phyloP scores from a whole-genome alignment of 2,797 vertebrate species.

The Brachyrhaphis roseni region DNA sequence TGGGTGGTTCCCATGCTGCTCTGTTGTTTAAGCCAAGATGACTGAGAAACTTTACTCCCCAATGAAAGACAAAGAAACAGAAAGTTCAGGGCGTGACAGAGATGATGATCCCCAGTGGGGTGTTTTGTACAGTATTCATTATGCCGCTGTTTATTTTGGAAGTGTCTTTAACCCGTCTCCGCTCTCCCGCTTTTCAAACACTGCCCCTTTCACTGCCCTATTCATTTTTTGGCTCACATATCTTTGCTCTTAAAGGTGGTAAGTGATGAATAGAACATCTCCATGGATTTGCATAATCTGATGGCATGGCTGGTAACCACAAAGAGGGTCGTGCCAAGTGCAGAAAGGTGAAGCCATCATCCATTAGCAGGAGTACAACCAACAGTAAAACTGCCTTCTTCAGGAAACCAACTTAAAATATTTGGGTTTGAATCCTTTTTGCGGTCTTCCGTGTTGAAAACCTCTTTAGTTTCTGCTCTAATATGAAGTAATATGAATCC shows the following conservation, averaged over 20 bases:
- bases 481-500: background rate
- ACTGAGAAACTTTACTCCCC: constrained; percentile 21
- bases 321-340: constrained; percentile 76
- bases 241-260: constrained; percentile 76
- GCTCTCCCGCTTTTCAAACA: constrained; percentile 60
- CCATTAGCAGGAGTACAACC: constrained; percentile 59
- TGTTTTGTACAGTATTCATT: constrained; percentile 68
- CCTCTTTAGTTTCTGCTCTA: background rate
- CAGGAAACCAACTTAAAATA: constrained; percentile 13
- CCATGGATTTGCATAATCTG: constrained; percentile 86
- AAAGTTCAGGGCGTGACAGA: constrained; percentile 26
- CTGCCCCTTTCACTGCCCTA: constrained; percentile 77
- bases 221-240: constrained; percentile 79
- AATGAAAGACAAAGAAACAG: constrained; percentile 29
- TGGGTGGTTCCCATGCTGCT: constrained; percentile 70
- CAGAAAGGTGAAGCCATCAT: constrained; percentile 80
- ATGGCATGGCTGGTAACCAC: constrained; percentile 74
- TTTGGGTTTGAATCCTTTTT: background rate
- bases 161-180: constrained; percentile 67
- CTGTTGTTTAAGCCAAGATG: constrained; percentile 9
- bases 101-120: constrained; percentile 61
- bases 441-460: background rate
- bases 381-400: constrained; percentile 49
- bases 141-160: constrained; percentile 67
- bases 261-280: constrained; percentile 77